Conservation (phyloP, 2,888 invertebrate species). For the Chaetogeoica ovagalla region DNA sequence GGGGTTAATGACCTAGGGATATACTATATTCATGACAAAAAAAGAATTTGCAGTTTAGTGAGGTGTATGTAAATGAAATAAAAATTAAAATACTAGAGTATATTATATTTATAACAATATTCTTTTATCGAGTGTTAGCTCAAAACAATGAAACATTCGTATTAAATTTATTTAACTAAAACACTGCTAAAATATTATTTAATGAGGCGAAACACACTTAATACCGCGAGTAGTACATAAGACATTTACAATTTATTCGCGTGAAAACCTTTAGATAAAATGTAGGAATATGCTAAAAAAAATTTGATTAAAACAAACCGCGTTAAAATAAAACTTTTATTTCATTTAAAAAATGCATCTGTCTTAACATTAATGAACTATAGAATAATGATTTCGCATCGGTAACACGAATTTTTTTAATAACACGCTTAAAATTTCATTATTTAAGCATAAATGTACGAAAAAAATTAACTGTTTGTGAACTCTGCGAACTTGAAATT, state of each 20-base stretch:
- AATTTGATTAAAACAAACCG: not conserved
- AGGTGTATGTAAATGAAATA: no score
- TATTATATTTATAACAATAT: not conserved
- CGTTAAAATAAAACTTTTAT: not conserved
- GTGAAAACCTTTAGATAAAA: not conserved
- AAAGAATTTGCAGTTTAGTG: no score
- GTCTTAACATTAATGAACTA: not conserved
- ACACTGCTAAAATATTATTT: not conserved
- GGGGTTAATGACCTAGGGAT: no score
- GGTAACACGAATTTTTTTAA: not conserved
- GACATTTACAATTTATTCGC: not conserved
- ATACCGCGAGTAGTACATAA: not conserved
- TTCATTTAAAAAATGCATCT: not conserved
- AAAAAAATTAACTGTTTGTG: not conserved
- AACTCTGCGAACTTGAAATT: constrained; percentile 5
- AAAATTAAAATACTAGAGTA: not conserved
- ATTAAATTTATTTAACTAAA: not conserved
- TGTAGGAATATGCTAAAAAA: not conserved
- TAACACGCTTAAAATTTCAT: not conserved
- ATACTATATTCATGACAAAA: no score
- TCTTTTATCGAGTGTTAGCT: not conserved
- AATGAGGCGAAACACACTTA: not conserved
- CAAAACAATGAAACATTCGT: not conserved
- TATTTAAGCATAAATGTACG: not conserved
- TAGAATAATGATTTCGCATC: not conserved